These are phyloP conservation scores for Halcyon senegalensis DNA, from an alignment of 2,113 vertebrate species.

Conservation along the genomic window DNA sequence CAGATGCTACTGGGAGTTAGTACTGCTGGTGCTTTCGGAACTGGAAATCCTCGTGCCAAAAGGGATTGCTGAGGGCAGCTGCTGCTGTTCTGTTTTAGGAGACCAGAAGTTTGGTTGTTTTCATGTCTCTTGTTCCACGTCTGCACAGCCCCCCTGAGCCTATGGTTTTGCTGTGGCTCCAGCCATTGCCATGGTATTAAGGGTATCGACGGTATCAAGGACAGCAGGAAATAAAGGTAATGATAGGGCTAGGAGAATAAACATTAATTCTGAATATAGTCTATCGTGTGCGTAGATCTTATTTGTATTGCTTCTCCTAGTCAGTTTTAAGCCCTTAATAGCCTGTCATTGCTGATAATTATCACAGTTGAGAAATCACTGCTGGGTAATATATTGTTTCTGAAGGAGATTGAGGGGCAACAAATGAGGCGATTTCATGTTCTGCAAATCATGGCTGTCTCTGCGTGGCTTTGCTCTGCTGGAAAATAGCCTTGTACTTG, in stretches of 20 bases:
- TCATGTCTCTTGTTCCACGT: background rate
- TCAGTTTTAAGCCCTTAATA: background rate
- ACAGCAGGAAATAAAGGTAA: background rate
- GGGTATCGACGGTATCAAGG: background rate
- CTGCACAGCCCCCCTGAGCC: background rate
- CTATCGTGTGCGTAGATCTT: background rate
- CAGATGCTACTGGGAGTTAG: background rate
- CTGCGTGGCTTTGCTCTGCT: background rate
- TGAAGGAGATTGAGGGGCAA: background rate
- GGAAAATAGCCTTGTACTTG: background rate
- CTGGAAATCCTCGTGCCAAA: background rate
- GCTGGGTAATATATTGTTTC: background rate
- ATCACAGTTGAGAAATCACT: slow-evolving; percentile 7
- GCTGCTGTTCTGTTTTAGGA: background rate
- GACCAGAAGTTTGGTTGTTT: background rate
- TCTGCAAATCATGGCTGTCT: background rate
- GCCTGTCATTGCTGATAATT: slow-evolving; percentile 26
- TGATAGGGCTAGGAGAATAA: background rate
- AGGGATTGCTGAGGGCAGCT: background rate
- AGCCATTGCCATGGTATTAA: background rate
- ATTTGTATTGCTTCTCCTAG: background rate
- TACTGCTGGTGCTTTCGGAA: background rate
- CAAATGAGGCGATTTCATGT: background rate
- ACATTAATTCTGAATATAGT: background rate
- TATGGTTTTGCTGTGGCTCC: background rate